Evolutionary conservation across 2,888 invertebrate genomes (phyloP).

Genomic region (Eledona agricola): DNA sequence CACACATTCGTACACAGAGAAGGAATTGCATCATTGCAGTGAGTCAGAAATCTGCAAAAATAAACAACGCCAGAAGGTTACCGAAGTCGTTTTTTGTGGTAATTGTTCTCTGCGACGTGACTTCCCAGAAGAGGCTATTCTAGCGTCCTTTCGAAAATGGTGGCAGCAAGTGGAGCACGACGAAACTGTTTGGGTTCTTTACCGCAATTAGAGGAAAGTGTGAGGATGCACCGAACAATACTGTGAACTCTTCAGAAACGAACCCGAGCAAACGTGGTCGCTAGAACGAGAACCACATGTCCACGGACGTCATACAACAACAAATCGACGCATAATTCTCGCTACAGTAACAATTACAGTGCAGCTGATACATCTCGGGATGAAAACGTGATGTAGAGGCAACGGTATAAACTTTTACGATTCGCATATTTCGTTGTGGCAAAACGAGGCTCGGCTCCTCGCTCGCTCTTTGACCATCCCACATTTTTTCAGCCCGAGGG

Average conservation of each 20-base stretch:
- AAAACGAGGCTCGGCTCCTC: conserved; percentile 12
- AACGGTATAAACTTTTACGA: conserved; percentile 20
- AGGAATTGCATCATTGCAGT: conserved; percentile 45
- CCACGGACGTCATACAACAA: no score
- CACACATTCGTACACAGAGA: conserved; percentile 37
- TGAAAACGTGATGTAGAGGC: conserved; percentile 17
- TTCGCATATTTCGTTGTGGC: conserved; percentile 17
- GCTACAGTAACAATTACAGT: conserved; percentile 8
- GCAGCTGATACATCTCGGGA: conserved; percentile 15
- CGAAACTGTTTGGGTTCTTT: not conserved
- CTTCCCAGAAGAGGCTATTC: not conserved
- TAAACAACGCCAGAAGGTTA: conserved; percentile 26
- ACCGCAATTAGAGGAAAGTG: conserved; percentile 8
- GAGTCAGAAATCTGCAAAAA: conserved; percentile 33
- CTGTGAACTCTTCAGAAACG: conserved; percentile 24
- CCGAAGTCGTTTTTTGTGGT: conserved; percentile 18
- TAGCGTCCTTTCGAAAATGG: not conserved
- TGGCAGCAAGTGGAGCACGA: conserved; percentile 1
- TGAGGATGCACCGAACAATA: conserved; percentile 20
- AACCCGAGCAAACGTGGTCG: no score
- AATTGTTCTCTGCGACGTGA: conserved; percentile 6
- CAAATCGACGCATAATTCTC: conserved; percentile 7
- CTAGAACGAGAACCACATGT: no score
- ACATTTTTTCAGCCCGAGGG: conserved; percentile 3
- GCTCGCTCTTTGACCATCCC: conserved; percentile 16